Conservation (phyloP, 1,140 invertebrate genomes). For the Globodera ellingtonae region DNA sequence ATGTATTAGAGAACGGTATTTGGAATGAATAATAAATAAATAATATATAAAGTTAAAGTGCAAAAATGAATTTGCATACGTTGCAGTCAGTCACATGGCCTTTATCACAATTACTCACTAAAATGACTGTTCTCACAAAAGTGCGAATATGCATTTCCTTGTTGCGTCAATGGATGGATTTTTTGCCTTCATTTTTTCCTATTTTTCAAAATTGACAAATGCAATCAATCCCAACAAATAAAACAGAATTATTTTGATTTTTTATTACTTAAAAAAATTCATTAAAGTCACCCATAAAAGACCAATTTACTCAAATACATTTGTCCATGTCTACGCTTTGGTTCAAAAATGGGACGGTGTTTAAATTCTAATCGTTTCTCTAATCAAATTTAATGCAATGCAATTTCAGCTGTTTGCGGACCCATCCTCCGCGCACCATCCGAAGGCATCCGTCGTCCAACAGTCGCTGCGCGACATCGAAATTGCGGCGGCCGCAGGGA, state of each 20-base stretch:
- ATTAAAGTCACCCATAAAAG: not conserved
- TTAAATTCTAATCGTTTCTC: too few relatives aligned
- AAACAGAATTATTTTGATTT: not conserved
- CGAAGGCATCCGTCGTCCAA: not conserved
- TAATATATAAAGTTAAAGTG: not conserved
- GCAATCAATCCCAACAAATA: too few relatives aligned
- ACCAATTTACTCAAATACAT: too few relatives aligned
- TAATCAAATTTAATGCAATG: not conserved
- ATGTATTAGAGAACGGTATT: not conserved
- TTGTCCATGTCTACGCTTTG: too few relatives aligned
- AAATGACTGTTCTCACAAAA: not conserved
- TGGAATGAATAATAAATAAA: too few relatives aligned
- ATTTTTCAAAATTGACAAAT: too few relatives aligned
- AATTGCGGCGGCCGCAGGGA: not conserved
- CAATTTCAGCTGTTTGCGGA: slow-evolving; percentile 6
- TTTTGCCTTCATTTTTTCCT: too few relatives aligned
- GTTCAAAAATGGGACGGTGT: too few relatives aligned
- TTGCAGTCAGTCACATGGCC: not conserved
- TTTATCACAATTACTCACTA: not conserved
- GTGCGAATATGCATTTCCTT: not conserved
- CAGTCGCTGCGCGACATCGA: not conserved
- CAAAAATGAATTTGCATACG: not conserved
- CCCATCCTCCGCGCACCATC: not conserved
- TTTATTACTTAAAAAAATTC: not conserved
- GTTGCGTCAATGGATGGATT: too few relatives aligned